Evolutionary conservation across 2,888 invertebrate species (phyloP), one percentile per base, ranked within the genome.

Genomic region (Ethmia dodecea): DNA sequence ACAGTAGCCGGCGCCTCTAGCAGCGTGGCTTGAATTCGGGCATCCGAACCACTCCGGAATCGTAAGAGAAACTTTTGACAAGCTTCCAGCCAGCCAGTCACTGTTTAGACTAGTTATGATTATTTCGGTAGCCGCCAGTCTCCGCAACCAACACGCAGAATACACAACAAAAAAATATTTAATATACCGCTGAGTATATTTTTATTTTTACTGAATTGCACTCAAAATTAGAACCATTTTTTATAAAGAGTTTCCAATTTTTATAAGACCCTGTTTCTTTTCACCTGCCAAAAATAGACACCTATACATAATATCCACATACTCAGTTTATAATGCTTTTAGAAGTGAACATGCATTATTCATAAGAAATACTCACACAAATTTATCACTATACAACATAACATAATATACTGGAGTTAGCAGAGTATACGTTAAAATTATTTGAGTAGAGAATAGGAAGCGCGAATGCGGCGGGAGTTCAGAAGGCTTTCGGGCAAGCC

Each of bases 401-500:
- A 9, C 8, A 6, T 20, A 20, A 20, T 9, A 20, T 13, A 31
- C 11, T 13, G 3, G 31, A 31, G 2, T 14, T 3, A n/a, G 22
- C 22, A 8, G 8, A 9, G n/a, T n/a, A 22, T 22, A 22, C 22
- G n/a, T 8, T 22, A 22, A 22, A 22, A n/a, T 30, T 28, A 18
- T 11, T 26, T 26, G 6, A 26, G 11, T 26, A 26, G 11, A 26
- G 6, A 12, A 26, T 13, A 11, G 10, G 6, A 6, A 12, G 13
- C 26, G 10, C 6, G 22, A 71, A 66, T 60, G 60, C 61, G 60
- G 68, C 42, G 55, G 48, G 63, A 73, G 66, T 73, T 78, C 66
- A 62, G 65, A 64, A 70, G 69, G 75, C 70, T 76, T 75, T 72
- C 65, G 69, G 57, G 59, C 59, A 59, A 60, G 60, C 71, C 66